These are phyloP conservation scores for Chalcosyrphus nemorum DNA, from an alignment of 2,888 invertebrate species.

Conservation along the genomic window DNA sequence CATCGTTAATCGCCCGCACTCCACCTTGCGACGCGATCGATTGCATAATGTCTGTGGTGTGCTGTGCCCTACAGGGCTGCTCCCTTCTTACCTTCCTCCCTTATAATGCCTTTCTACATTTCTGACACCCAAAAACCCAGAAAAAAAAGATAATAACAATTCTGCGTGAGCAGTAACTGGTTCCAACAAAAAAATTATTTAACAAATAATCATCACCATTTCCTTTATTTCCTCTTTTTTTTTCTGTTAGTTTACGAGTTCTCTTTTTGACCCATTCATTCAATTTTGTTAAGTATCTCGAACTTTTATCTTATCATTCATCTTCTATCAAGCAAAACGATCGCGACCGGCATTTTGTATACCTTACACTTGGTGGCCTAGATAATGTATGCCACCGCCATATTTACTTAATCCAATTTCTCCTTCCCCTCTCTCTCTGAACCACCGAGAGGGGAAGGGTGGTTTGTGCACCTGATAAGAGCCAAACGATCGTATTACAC, in stretches of 20 bases:
- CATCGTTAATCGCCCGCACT: constrained; percentile 54
- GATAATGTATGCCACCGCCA: constrained; percentile 22
- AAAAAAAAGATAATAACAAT: constrained; percentile 30
- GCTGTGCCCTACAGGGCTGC: constrained; percentile 54
- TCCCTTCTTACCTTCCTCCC: too few species aligned
- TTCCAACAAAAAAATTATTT: constrained; percentile 10
- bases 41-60: constrained; percentile 44
- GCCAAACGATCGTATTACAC: constrained; percentile 46
- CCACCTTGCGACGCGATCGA: constrained; percentile 57
- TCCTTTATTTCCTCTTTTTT: constrained; percentile 23
- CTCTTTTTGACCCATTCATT: neutral
- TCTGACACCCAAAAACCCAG: too few species aligned
- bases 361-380: constrained; percentile 43
- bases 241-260: neutral
- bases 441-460: neutral
- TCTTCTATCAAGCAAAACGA: constrained; percentile 55
- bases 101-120: too few species aligned
- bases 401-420: constrained; percentile 66
- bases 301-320: constrained; percentile 64
- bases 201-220: constrained; percentile 26
- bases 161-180: constrained; percentile 27
- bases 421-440: neutral
- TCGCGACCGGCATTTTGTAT: constrained; percentile 44
- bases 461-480: constrained; percentile 34
- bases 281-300: neutral